A percentile compares a stretch with the other conserved stretches of the same genome.
phyloP scores from a whole-genome alignment of 2,113 vertebrate genomes.

The Gopherus evgoodei region DNA sequence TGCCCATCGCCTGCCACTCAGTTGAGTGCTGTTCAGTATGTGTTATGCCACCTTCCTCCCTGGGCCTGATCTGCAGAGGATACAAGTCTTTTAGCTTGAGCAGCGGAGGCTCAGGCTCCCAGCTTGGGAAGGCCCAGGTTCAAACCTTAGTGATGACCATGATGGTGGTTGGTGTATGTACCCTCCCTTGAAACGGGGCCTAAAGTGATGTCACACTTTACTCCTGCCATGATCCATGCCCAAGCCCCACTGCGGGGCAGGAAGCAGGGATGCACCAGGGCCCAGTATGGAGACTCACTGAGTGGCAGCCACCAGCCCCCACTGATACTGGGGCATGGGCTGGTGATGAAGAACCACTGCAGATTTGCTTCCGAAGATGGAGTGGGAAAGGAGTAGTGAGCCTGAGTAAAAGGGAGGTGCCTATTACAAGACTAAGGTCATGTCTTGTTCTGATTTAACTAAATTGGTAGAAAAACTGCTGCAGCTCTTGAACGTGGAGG shows the following conservation, averaged over 20 bases:
- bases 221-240: background rate
- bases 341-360: background rate
- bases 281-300: background rate
- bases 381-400: background rate
- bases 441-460: background rate
- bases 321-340: background rate
- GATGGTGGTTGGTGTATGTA: background rate
- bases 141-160: background rate
- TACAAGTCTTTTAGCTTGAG: background rate
- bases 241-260: background rate
- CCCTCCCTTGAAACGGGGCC: background rate
- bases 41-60: background rate
- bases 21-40: background rate
- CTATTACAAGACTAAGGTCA: background rate
- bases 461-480: background rate
- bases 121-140: background rate
- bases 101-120: background rate
- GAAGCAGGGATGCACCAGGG: background rate
- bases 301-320: background rate
- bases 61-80: background rate
- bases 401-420: background rate
- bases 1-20: background rate
- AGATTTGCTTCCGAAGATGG: background rate
- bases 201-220: background rate
- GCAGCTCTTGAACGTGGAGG: background rate